phyloP scores from a whole-genome alignment of 1,140 invertebrate genomes.

The Varroa destructor region DNA sequence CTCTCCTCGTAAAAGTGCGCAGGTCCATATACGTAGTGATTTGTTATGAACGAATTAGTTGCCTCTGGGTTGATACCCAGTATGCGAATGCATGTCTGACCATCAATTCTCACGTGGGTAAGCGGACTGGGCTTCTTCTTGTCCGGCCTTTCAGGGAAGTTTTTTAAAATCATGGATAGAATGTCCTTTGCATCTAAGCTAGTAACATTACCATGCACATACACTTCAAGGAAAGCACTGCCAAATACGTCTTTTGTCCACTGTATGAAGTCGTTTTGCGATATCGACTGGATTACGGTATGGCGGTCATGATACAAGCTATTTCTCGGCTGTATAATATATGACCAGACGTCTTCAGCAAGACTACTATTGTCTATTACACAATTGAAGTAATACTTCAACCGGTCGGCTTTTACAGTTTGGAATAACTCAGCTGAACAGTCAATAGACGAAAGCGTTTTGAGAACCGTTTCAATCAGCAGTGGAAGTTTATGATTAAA shows the following conservation, averaged over 20 bases:
- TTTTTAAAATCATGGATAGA: not conserved
- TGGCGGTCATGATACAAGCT: not conserved
- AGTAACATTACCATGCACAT: conserved; percentile 13
- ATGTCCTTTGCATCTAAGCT: not conserved
- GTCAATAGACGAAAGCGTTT: not conserved
- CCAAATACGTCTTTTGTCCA: not conserved
- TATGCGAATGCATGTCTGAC: not conserved
- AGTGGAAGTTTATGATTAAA: conserved; percentile 3
- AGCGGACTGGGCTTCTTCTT: not conserved
- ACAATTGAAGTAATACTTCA: conserved; percentile 1
- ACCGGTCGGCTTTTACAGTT: not conserved
- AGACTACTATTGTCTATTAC: too few species aligned
- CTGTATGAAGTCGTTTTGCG: not conserved
- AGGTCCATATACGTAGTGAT: conserved; percentile 7
- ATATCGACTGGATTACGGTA: not conserved
- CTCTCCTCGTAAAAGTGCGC: conserved; percentile 7
- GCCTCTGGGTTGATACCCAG: not conserved
- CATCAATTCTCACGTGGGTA: not conserved
- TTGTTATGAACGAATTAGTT: not conserved
- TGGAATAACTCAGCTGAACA: not conserved
- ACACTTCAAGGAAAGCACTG: conserved; percentile 14
- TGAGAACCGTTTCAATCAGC: conserved; percentile 12
- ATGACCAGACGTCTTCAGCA: not conserved
- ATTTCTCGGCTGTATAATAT: not conserved
- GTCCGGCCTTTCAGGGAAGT: not conserved